Evolutionary conservation across 2,888 invertebrate species (phyloP), one percentile per base, ranked within the genome.

Genomic region (Volucella inanis): DNA sequence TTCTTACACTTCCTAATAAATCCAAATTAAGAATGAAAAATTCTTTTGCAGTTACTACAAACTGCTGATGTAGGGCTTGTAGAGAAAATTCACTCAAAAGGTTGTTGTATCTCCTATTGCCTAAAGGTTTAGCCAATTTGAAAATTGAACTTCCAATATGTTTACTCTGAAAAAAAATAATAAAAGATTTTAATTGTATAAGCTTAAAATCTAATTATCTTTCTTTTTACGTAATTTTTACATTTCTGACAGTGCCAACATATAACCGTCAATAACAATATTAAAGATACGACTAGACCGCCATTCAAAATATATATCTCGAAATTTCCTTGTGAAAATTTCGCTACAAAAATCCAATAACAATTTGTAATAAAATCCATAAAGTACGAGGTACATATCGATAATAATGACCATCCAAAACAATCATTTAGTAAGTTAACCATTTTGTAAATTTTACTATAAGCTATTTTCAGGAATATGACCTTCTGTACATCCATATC

Each of bases 11-110:
- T 50, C 92, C 91, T 15, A 92, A 76, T 0, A 92, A 78, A 38
- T 90, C 89, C 65, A 92, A 87, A 87, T 92, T 91, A 8, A 92
- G 88, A 41, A 81, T 89, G 22, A 92, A 92, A 86, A 92, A 92
- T 9, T 91, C 90, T 87, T 91, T 92, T 45, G 92, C 92, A 2
- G 90, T 90, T 8, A 92, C 88, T 14, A 89, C 85, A 43, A 92
- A 91, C 6, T 89, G 89, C 78, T 92, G 92, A 87, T 92, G 92
- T 4, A 92, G 84, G 1, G 90, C 89, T 84, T 92, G 92, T 39
- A 92, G 59, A 0, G 91, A 89, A 75, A 92, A 92, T 12, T 91
- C 91, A n/a, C 88, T 90, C 8, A 92, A 89, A 67, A 92, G 87
- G 70, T 90, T 89, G 54, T 92, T 92, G 62, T 91, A 91, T 0